Percentiles rank a stretch among this genome's conserved stretches.
These are phyloP conservation scores for Arbacia lixula DNA, from an alignment of 53 echinoderm and acorn worm genomes.

Conservation along the genomic window DNA sequence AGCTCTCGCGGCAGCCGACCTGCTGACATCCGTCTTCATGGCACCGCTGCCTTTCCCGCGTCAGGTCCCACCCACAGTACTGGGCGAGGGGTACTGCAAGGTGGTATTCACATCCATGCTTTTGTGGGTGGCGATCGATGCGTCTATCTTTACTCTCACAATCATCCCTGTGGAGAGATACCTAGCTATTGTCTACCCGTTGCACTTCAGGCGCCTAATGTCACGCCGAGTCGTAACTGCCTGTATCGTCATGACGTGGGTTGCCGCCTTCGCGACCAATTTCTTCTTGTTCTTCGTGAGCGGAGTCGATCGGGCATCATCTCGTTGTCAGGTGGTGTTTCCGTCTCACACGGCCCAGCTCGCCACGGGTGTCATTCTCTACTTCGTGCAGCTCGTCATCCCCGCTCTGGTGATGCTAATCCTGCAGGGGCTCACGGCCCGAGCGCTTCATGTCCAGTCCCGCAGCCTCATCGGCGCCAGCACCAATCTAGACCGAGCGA, in stretches of 20 bases:
- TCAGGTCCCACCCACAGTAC: background rate
- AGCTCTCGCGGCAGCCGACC: constrained; percentile 18
- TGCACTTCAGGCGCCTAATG: constrained; percentile 4
- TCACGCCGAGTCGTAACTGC: background rate
- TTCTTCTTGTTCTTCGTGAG: constrained; percentile 9
- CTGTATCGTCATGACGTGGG: background rate
- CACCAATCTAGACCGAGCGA: background rate
- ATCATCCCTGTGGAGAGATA: constrained; percentile 11
- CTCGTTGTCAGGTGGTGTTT: background rate
- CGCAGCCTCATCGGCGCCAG: background rate
- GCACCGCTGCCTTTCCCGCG: background rate
- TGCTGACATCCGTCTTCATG: constrained; percentile 19
- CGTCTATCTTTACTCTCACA: constrained; percentile 11
- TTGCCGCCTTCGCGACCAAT: background rate
- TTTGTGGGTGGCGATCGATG: constrained; percentile 17
- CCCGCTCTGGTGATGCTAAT: background rate
- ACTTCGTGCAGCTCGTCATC: background rate
- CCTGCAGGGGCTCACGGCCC: background rate
- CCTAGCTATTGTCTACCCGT: constrained; percentile 10
- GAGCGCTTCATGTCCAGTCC: constrained; percentile 11
- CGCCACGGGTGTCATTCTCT: background rate
- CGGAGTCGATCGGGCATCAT: background rate
- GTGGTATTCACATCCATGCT: constrained; percentile 24
- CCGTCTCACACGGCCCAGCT: background rate
- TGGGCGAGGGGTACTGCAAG: constrained; percentile 1